These are phyloP conservation scores for Vidua chalybeata DNA, from an alignment of 2,113 vertebrate genomes.

Conservation along the genomic window DNA sequence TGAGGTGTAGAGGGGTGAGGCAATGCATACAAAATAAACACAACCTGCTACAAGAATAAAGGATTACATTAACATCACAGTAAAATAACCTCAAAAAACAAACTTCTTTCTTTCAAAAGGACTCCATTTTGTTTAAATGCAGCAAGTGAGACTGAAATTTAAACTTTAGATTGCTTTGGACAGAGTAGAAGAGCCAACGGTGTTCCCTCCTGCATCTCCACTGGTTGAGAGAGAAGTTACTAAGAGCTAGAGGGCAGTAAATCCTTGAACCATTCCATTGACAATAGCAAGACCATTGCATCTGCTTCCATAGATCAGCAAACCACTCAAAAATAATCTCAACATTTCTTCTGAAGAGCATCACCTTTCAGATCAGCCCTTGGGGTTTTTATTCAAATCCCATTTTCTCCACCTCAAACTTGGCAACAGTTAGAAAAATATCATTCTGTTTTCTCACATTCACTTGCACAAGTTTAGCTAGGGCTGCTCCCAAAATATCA, in stretches of 20 bases:
- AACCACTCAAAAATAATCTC: background rate
- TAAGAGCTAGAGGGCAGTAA: background rate
- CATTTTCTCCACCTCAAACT: background rate
- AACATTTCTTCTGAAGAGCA: background rate
- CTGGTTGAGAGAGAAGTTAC: background rate
- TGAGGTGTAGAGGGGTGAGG: accelerated
- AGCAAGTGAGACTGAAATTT: background rate
- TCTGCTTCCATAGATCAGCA: background rate
- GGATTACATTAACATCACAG: background rate
- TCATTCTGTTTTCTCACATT: background rate
- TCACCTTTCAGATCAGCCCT: background rate
- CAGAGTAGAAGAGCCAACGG: background rate
- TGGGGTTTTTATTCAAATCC: background rate
- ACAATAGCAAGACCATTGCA: background rate
- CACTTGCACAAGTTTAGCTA: background rate
- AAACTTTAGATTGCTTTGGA: background rate
- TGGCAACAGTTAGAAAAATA: background rate
- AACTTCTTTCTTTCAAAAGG: background rate
- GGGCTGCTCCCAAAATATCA: background rate
- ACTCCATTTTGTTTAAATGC: background rate
- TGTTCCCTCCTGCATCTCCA: background rate
- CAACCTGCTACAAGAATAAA: background rate
- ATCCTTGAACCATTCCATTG: background rate
- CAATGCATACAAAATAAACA: background rate
- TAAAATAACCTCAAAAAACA: background rate